phyloP scores from a whole-genome alignment of 2,888 invertebrate genomes.

The Eupithecia dodoneata region DNA sequence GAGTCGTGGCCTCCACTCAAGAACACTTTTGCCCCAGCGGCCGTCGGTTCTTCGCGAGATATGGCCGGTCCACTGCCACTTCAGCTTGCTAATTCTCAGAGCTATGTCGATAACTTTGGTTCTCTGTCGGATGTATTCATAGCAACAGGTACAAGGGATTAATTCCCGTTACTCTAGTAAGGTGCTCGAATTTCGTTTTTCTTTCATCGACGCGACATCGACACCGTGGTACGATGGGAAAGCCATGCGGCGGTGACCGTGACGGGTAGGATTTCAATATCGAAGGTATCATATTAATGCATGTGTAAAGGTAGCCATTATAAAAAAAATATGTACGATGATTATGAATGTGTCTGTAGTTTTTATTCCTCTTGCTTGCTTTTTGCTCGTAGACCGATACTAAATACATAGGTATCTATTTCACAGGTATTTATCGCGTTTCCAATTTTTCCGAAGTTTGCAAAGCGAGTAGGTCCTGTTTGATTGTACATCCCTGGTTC shows the following conservation, averaged over 20 bases:
- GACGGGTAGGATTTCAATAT: conserved; percentile 66
- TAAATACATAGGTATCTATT: neutral
- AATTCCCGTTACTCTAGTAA: conserved; percentile 24
- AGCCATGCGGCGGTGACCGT: conserved; percentile 66
- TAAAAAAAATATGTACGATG: neutral
- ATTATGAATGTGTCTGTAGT: neutral
- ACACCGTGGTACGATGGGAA: conserved; percentile 67
- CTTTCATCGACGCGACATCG: conserved; percentile 48
- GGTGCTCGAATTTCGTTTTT: conserved; percentile 37
- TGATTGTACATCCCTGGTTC: too few relatives aligned
- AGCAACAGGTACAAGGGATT: conserved; percentile 4
- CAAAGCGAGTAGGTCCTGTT: too few relatives aligned
- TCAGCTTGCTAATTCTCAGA: too few relatives aligned
- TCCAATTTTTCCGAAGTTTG: neutral
- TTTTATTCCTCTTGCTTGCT: neutral
- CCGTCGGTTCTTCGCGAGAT: too few relatives aligned
- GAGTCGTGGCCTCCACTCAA: too few relatives aligned
- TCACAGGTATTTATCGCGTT: neutral
- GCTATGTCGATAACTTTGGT: too few relatives aligned
- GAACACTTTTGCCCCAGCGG: too few relatives aligned
- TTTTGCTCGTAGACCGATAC: neutral
- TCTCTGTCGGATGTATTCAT: too few relatives aligned
- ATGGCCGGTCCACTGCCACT: too few relatives aligned
- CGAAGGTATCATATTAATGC: conserved; percentile 54
- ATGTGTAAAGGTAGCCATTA: neutral